Percentiles rank a stretch among this genome's conserved stretches.
These are phyloP conservation scores for Microtus richardsoni DNA, from an alignment of 2,113 vertebrate species.

Conservation along the genomic window DNA sequence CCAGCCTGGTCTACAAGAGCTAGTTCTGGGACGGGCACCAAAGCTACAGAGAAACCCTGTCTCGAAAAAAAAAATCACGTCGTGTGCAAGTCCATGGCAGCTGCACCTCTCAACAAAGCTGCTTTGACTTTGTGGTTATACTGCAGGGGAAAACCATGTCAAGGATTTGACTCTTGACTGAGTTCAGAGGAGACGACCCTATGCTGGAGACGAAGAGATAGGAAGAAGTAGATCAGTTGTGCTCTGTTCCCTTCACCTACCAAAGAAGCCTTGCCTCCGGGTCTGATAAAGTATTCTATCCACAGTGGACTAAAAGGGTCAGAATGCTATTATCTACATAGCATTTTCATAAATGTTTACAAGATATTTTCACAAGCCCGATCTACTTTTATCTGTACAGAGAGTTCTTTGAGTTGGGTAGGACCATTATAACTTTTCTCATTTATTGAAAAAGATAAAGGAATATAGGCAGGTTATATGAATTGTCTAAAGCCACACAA, in stretches of 20 bases:
- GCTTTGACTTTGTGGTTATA: background rate
- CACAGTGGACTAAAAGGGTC: constrained; percentile 2
- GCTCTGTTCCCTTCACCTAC: background rate
- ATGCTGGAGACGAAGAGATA: background rate
- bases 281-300: constrained; percentile 17
- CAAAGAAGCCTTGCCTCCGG: background rate
- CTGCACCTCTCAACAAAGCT: background rate
- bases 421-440: constrained; percentile 14
- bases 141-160: background rate
- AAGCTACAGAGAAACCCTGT: too few species aligned
- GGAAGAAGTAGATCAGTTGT: background rate
- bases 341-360: constrained; percentile 54
- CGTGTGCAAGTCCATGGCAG: background rate
- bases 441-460: constrained; percentile 35
- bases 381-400: constrained; percentile 30
- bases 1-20: too few species aligned
- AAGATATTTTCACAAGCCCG: constrained; percentile 53
- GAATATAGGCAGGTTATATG: constrained; percentile 7
- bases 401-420: background rate
- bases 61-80: background rate
- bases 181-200: background rate
- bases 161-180: background rate
- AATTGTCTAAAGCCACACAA: constrained; percentile 48
- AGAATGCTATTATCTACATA: constrained; percentile 15
- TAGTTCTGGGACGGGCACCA: too few species aligned